phyloP scores from a whole-genome alignment of 1,140 invertebrate species.

The Stenopsyche tienmushanensis region DNA sequence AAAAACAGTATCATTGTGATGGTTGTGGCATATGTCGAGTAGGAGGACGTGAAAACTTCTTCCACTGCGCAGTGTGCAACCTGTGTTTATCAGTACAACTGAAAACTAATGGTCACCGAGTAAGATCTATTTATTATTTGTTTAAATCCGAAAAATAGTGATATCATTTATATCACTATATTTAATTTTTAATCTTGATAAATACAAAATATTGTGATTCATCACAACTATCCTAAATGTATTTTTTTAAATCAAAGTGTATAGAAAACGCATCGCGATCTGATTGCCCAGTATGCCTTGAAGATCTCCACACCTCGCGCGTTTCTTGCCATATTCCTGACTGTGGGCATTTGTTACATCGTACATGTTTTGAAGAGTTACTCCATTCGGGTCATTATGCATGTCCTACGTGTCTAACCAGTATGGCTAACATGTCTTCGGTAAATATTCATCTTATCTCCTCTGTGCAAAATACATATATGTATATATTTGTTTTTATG shows the following conservation, averaged over 20 bases:
- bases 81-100: conserved; percentile 81
- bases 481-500: background rate
- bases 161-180: too few species aligned
- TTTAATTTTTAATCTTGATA: too few species aligned
- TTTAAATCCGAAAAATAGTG: background rate
- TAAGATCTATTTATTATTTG: conserved; percentile 47
- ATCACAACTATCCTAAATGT: too few species aligned
- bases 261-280: conserved; percentile 83
- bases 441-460: conserved; percentile 49
- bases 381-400: conserved; percentile 77
- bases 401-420: conserved; percentile 84
- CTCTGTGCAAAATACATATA: background rate
- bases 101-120: conserved; percentile 74
- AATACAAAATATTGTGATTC: too few species aligned
- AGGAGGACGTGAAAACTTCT: conserved; percentile 81
- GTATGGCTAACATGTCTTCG: conserved; percentile 78
- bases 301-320: conserved; percentile 86
- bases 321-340: conserved; percentile 83
- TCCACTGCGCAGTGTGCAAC: conserved; percentile 84
- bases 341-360: conserved; percentile 82
- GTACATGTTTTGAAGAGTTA: conserved; percentile 77
- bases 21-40: conserved; percentile 86
- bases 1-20: conserved; percentile 85
- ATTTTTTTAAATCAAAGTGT: too few species aligned
- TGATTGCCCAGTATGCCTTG: conserved; percentile 84